Base-by-base conservation (phyloP, 2,797 vertebrate species). In the Carcharodon carcharias region DNA sequence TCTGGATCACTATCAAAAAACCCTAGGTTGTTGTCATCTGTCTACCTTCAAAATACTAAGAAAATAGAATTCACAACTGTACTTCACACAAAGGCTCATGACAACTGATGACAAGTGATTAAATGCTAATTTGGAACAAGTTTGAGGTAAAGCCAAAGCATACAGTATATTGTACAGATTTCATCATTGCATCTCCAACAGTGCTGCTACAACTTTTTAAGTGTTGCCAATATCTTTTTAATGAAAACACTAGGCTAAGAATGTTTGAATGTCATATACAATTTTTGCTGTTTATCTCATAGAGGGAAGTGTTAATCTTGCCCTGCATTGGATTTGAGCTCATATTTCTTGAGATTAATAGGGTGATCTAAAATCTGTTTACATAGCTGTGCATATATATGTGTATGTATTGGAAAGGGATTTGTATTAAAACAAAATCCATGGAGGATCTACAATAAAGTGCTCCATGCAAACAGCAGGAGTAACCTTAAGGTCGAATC, bases 401-500 rank as follows among this genome's bases (percentile, higher is more conserved):
- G 94, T 56, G 94, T 45, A 93, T 45, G 91, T 93, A 93, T 67
- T 93, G 94, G 94, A 95, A 73, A 16, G 94, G 69, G 69, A 95
- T 95, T 95, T 73, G 94, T 95, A 73, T 95, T 95, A 77, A 77
- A 95, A 56, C 94, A 95, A n/a, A 95, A 95, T 95, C 69, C 94
- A 95, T 54, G 94, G 69, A 71, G 69, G 94, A 95, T 95, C 94
- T 77, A 73, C 94, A 56, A 77, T 77, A 35, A 93, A 95, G 69
- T 73, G 28, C 69, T 95, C 50, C 69, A 56, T 35, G 31, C 14
- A 73, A 73, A 23, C 94, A 95, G 69, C 94, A 77, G 94, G 67
- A 69, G 69, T 95, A n/a, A 71, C 54, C 94, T 77, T 73, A 35
- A 95, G 94, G 94, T 95, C 94, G 77, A 73, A 95, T 45, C 69